A percentile compares a stretch with the other conserved stretches of the same genome.
Conservation (phyloP, 2,888 invertebrate genomes). For the Ennomos quercinarius region DNA sequence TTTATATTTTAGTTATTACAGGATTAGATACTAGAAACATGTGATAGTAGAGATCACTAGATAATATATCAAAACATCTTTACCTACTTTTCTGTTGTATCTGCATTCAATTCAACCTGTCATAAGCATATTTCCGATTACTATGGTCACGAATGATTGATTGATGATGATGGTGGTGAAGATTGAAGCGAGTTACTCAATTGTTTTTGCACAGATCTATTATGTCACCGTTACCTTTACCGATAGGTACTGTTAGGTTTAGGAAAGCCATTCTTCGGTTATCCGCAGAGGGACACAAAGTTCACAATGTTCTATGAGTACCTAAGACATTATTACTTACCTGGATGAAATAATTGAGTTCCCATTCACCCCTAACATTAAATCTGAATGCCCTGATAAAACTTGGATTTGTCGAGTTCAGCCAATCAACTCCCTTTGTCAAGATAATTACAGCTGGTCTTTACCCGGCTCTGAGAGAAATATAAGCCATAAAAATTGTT, state of each 20-base stretch:
- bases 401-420: slow-evolving; percentile 15
- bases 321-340: too few species aligned
- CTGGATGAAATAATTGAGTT: background rate
- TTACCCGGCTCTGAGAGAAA: slow-evolving; percentile 30
- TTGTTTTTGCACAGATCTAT: slow-evolving; percentile 56
- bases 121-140: slow-evolving; percentile 33
- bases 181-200: slow-evolving; percentile 34
- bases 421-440: slow-evolving; percentile 30
- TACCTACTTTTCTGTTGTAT: too few species aligned
- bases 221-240: slow-evolving; percentile 51
- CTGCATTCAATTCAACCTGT: background rate
- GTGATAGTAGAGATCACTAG: too few species aligned
- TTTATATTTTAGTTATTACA: too few species aligned
- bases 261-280: slow-evolving; percentile 35
- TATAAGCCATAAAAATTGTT: slow-evolving; percentile 45
- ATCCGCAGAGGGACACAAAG: slow-evolving; percentile 18
- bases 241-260: slow-evolving; percentile 44
- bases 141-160: slow-evolving; percentile 42
- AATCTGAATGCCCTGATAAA: background rate
- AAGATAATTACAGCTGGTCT: slow-evolving; percentile 27
- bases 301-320: too few species aligned
- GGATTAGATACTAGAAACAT: too few species aligned
- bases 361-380: background rate
- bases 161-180: slow-evolving; percentile 49
- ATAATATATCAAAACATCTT: too few species aligned